Conservation (phyloP, 2,797 vertebrate genomes). For the Tauraco hartlaubi region DNA sequence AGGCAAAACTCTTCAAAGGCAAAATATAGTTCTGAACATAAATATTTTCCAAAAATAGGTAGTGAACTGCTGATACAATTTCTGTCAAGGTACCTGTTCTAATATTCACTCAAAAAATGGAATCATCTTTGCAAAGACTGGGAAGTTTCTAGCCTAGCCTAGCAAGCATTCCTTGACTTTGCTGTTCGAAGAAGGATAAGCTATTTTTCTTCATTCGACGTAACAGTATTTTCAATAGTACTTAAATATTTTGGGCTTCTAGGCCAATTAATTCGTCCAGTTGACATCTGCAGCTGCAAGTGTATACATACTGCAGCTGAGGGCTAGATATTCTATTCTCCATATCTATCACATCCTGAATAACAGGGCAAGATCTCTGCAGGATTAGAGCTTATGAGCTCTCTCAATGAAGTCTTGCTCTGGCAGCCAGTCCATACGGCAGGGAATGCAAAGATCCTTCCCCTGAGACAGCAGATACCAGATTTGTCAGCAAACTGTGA, state of each 20-base stretch:
- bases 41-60: neutral
- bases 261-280: neutral
- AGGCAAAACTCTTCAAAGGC: neutral
- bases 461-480: neutral
- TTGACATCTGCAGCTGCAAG: neutral
- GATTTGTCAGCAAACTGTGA: neutral
- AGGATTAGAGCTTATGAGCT: neutral
- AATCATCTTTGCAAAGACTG: neutral
- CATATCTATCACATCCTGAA: neutral
- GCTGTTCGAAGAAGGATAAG: neutral
- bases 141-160: neutral
- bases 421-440: neutral
- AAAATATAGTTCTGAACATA: neutral
- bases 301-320: neutral
- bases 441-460: neutral
- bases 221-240: neutral
- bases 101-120: neutral
- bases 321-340: neutral
- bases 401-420: neutral
- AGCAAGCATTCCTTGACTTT: neutral
- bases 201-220: neutral
- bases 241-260: neutral
- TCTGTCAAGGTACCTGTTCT: neutral
- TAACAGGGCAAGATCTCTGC: neutral
- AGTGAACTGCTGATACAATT: neutral